phyloP scores from a whole-genome alignment of 2,888 invertebrate genomes.

The Melieria picta region DNA sequence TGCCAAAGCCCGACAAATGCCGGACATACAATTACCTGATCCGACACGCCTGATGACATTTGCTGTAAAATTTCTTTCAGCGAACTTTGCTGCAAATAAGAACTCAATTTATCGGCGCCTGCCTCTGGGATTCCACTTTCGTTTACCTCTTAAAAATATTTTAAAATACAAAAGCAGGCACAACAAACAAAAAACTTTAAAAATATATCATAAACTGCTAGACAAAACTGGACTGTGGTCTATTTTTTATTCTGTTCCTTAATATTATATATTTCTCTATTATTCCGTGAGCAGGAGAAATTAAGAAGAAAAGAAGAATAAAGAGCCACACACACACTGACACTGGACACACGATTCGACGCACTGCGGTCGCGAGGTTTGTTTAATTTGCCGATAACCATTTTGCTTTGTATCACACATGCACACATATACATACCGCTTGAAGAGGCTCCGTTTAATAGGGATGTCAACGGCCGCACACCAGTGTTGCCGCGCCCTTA shows the following conservation, averaged over 20 bases:
- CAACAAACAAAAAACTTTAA: conserved; percentile 53
- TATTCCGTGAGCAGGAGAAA: conserved; percentile 39
- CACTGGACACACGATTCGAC: conserved; percentile 32
- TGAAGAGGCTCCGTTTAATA: conserved; percentile 30
- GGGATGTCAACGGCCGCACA: conserved; percentile 42
- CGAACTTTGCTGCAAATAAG: conserved; percentile 53
- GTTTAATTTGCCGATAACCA: conserved; percentile 41
- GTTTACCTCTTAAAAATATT: conserved; percentile 45
- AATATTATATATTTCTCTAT: conserved; percentile 41
- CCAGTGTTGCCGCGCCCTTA: conserved; percentile 23
- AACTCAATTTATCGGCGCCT: conserved; percentile 35
- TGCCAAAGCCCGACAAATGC: neutral
- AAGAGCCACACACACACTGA: conserved; percentile 34
- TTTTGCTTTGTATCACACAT: conserved; percentile 43
- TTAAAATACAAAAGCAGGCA: conserved; percentile 53
- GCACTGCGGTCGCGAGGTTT: conserved; percentile 28
- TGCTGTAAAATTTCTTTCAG: conserved; percentile 66
- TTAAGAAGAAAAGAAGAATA: conserved; percentile 21
- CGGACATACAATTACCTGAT: conserved; percentile 74
- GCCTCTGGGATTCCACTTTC: conserved; percentile 7
- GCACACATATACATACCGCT: conserved; percentile 15
- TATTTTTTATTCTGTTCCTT: conserved; percentile 41
- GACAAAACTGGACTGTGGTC: conserved; percentile 39
- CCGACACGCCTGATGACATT: conserved; percentile 93
- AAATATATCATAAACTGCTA: conserved; percentile 50